These are phyloP conservation scores for Alethe diademata DNA, from an alignment of 2,113 vertebrate genomes.

Conservation along the genomic window DNA sequence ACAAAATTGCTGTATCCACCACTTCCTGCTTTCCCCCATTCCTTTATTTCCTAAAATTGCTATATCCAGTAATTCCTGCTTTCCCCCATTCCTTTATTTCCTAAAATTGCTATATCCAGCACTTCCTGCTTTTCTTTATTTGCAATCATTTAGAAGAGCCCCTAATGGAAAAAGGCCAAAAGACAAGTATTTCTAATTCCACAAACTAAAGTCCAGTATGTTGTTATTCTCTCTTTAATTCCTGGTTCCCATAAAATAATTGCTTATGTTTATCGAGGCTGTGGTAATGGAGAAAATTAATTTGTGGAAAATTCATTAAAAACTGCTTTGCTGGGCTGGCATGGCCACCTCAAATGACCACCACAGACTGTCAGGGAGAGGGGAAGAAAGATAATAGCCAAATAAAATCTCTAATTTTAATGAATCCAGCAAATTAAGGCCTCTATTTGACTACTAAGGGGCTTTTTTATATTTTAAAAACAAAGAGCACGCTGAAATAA, in stretches of 20 bases:
- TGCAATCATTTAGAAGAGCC: background rate
- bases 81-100: background rate
- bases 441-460: background rate
- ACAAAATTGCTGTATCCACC: background rate
- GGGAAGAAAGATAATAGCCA: background rate
- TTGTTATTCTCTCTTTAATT: conserved; percentile 10
- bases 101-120: background rate
- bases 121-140: background rate
- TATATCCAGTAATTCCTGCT: background rate
- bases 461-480: background rate
- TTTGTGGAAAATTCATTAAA: conserved; percentile 81
- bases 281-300: conserved; percentile 75
- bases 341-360: conserved; percentile 66
- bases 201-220: background rate
- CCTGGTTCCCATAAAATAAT: conserved; percentile 62
- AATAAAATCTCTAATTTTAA: conserved; percentile 20
- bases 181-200: background rate
- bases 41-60: background rate
- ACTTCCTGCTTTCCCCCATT: background rate
- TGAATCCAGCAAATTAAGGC: background rate
- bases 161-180: conserved; percentile 19
- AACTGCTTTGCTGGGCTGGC: conserved; percentile 70
- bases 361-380: background rate
- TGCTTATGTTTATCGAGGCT: conserved; percentile 71
- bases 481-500: background rate